Base-by-base conservation (phyloP, 1,140 invertebrate species). In the Drosophila ficusphila region DNA sequence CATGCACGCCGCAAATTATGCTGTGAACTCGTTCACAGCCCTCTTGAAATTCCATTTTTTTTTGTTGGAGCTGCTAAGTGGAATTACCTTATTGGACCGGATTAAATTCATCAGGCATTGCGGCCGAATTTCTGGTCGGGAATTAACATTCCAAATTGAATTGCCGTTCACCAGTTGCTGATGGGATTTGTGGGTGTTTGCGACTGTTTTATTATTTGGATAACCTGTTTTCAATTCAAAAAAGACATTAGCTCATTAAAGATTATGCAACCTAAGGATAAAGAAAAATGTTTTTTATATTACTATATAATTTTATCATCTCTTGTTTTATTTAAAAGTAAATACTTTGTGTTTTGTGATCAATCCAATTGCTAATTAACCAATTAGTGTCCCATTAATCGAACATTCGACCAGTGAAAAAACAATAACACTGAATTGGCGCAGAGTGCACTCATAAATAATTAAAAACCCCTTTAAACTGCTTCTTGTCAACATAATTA, bases 1-100 rank as follows among this genome's bases (percentile, higher is more conserved):
- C 81, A 73, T 76, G 72, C 54, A 42, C 51, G 69, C 53, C 72
- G 39, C 81, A 85, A 79, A 85, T 69, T 85, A 79, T 86, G 76
- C 76, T 42, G 62, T 67, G 76, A 49, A 76, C 36, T 73, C 49
- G 71, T 53, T 42, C 42, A 11, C 18, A 34, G 29, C 21, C 19
- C 33, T 27, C 47, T 41, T 31, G 36, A 29, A 38, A 38, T 65
- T 48, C 19, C 47, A 23, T 12, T 27, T 14, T 16, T 14, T 21
- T 33, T 39, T 44, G 65, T 23, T n/a, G n/a, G n/a, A n/a, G n/a
- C n/a, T n/a, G n/a, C n/a, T n/a, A 11, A 16, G 25, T 5, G 12
- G 60, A 64, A 52, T 68, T 67, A 67, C 61, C 61, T 29, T 31
- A 67, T 65, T 67, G 44, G 16, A 7, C 16, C 5, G 34, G 60